These are phyloP conservation scores for Lepidotrigona ventralis DNA, from an alignment of 1,140 invertebrate genomes.

Conservation along the genomic window DNA sequence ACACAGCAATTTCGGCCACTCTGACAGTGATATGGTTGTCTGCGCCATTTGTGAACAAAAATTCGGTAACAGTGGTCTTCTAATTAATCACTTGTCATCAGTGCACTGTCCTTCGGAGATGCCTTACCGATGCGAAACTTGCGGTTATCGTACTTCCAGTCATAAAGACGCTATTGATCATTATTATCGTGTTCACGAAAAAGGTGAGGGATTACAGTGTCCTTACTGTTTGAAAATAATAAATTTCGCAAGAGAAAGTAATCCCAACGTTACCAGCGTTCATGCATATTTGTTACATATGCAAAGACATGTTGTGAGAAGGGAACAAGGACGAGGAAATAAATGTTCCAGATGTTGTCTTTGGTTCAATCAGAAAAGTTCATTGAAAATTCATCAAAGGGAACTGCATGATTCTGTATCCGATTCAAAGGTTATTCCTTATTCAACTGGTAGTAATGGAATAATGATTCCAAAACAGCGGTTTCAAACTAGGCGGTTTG, in stretches of 20 bases:
- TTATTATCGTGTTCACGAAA: slow-evolving; percentile 84
- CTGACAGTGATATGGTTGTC: slow-evolving; percentile 78
- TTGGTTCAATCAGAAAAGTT: slow-evolving; percentile 86
- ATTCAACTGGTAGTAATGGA: slow-evolving; percentile 67
- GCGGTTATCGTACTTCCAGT: slow-evolving; percentile 87
- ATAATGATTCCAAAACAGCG: slow-evolving; percentile 78
- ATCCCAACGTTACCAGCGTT: slow-evolving; percentile 68
- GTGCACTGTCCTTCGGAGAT: slow-evolving; percentile 88
- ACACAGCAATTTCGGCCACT: slow-evolving; percentile 76
- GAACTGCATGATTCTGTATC: slow-evolving; percentile 69
- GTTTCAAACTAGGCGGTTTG: slow-evolving; percentile 73
- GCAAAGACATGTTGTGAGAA: slow-evolving; percentile 76
- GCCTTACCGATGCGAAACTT: slow-evolving; percentile 89
- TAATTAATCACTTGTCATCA: slow-evolving; percentile 88
- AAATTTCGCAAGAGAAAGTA: slow-evolving; percentile 69
- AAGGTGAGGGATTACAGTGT: slow-evolving; percentile 84
- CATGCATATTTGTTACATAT: slow-evolving; percentile 76
- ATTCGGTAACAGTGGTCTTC: slow-evolving; percentile 75
- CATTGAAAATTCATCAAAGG: slow-evolving; percentile 75
- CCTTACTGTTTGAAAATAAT: slow-evolving; percentile 87
- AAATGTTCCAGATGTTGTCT: slow-evolving; percentile 85
- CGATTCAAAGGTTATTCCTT: slow-evolving; percentile 74
- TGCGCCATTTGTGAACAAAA: slow-evolving; percentile 87
- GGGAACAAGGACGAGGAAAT: slow-evolving; percentile 82
- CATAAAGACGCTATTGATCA: slow-evolving; percentile 88